A percentile compares a stretch with the other conserved stretches of the same genome.
These are phyloP conservation scores for Aradophagus sp. DNA, from an alignment of 1,140 invertebrate genomes.

Conservation along the genomic window DNA sequence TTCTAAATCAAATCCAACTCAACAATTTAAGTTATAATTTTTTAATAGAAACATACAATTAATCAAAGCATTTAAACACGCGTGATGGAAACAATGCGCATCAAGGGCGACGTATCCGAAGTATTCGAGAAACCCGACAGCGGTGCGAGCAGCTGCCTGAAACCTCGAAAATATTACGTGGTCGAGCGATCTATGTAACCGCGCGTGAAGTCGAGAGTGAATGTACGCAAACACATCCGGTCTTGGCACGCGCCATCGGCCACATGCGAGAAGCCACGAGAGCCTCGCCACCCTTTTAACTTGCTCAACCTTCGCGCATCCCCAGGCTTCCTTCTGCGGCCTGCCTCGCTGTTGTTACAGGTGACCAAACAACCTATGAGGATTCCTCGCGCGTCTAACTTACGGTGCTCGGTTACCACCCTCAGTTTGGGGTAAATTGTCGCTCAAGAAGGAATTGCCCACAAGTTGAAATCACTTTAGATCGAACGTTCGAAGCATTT, in stretches of 20 bases:
- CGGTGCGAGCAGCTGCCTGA: constrained; percentile 35
- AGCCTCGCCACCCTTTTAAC: constrained; percentile 47
- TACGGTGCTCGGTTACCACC: constrained; percentile 42
- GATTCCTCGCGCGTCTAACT: constrained; percentile 41
- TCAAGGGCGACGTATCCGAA: constrained; percentile 20
- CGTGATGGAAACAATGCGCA: no score
- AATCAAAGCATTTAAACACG: no score
- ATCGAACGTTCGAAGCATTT: no score
- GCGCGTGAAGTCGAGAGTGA: constrained; percentile 21
- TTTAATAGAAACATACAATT: no score
- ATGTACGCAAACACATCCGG: constrained; percentile 34
- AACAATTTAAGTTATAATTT: no score
- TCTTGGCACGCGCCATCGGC: constrained; percentile 54
- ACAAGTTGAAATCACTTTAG: no score
- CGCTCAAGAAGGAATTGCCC: no score
- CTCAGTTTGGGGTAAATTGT: constrained; percentile 11
- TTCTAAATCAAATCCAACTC: no score
- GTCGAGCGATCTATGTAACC: constrained; percentile 22
- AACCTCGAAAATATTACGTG: constrained; percentile 50
- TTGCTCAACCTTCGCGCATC: constrained; percentile 37
- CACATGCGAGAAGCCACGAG: constrained; percentile 61
- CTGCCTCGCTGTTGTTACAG: constrained; percentile 48
- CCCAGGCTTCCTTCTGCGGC: constrained; percentile 38
- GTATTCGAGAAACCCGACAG: constrained; percentile 24
- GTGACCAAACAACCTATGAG: constrained; percentile 52